These are phyloP conservation scores for Dryobotodes eremita DNA, from an alignment of 2,888 invertebrate species.

Conservation along the genomic window DNA sequence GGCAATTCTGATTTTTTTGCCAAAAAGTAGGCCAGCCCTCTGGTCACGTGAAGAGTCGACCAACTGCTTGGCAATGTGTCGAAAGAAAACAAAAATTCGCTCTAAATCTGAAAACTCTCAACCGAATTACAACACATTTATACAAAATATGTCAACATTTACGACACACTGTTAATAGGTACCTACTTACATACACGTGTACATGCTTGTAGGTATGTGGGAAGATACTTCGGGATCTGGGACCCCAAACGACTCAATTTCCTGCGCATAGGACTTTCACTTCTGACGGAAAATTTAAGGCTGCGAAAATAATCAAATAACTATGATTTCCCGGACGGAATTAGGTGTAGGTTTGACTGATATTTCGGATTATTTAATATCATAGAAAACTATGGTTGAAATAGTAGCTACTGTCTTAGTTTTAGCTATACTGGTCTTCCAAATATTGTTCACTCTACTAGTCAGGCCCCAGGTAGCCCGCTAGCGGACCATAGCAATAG, in stretches of 20 bases:
- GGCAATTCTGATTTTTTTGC: too few species aligned
- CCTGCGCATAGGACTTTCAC: slow-evolving; percentile 28
- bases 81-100: too few species aligned
- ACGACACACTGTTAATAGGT: neutral
- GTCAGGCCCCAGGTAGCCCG: too few species aligned
- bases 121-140: neutral
- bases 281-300: slow-evolving; percentile 23
- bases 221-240: slow-evolving; percentile 35
- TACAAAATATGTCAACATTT: neutral
- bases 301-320: slow-evolving; percentile 33
- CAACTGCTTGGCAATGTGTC: too few species aligned
- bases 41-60: too few species aligned
- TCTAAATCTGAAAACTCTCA: neutral
- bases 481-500: too few species aligned
- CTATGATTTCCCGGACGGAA: neutral
- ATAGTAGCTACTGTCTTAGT: neutral
- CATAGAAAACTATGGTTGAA: neutral
- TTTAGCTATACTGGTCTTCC: too few species aligned
- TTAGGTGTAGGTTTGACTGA: neutral
- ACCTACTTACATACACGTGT: neutral
- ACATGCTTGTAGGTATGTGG: neutral
- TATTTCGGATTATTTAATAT: neutral
- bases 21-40: too few species aligned
- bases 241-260: slow-evolving; percentile 46
- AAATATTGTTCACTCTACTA: neutral